Percentiles rank a stretch among this genome's conserved stretches.
Conservation (phyloP, 64 coral and sea anemone species). For the Pocillopora verrucosa region DNA sequence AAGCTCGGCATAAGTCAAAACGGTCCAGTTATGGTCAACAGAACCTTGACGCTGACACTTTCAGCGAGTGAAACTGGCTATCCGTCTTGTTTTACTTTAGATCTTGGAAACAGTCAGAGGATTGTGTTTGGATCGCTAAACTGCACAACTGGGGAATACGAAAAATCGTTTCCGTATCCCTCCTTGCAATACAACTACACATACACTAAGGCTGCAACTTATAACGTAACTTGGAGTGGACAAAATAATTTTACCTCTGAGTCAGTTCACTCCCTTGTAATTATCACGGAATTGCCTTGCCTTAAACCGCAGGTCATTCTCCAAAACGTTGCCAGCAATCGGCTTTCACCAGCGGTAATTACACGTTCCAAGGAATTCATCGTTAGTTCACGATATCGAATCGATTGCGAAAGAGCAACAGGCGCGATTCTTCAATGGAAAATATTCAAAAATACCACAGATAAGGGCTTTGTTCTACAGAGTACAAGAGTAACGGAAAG, state of each 20-base stretch:
- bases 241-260: slow-evolving; percentile 2
- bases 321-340: slow-evolving; percentile 18
- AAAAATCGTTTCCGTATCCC: slow-evolving; percentile 1
- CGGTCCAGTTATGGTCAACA: slow-evolving; percentile 23
- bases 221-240: slow-evolving; percentile 18
- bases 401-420: slow-evolving; percentile 27
- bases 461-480: slow-evolving; percentile 9
- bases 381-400: slow-evolving; percentile 20
- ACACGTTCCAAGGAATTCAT: slow-evolving; percentile 11
- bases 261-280: not conserved
- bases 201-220: slow-evolving; percentile 9
- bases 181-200: slow-evolving; percentile 22
- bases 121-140: slow-evolving; percentile 25
- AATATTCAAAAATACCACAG: slow-evolving; percentile 12
- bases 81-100: slow-evolving; percentile 63
- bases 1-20: slow-evolving; percentile 51
- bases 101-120: slow-evolving; percentile 48
- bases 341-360: slow-evolving; percentile 12
- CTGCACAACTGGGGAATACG: not conserved
- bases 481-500: not conserved
- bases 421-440: slow-evolving; percentile 42
- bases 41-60: slow-evolving; percentile 20
- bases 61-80: slow-evolving; percentile 18
- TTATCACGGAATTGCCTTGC: slow-evolving; percentile 40
- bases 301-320: not conserved